Conservation (phyloP, 2,797 vertebrate genomes). For the Microcaecilia unicolor region DNA sequence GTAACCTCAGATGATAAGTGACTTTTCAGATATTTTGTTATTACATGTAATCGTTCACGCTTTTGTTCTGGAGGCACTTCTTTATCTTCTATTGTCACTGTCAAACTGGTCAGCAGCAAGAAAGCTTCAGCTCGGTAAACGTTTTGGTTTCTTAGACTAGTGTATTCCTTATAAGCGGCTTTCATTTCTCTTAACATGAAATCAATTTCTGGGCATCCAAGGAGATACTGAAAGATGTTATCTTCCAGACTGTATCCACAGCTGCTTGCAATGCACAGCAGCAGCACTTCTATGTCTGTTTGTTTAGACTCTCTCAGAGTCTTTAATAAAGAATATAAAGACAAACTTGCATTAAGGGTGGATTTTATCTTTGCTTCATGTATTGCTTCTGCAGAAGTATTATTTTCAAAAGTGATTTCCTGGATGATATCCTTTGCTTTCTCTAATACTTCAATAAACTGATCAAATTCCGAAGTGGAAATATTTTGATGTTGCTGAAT, state of each 20-base stretch:
- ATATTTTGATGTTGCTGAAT: accelerated
- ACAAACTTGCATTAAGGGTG: background rate
- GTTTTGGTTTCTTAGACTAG: constrained; percentile 21
- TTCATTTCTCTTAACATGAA: constrained; percentile 28
- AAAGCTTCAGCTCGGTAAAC: constrained; percentile 28
- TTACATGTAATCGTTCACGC: constrained; percentile 13
- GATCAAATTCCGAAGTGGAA: constrained; percentile 1
- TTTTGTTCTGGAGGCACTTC: constrained; percentile 22
- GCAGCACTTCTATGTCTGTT: constrained; percentile 20
- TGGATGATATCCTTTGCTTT: constrained; percentile 2
- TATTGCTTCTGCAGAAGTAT: background rate
- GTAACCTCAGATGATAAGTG: constrained; percentile 13
- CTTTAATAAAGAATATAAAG: constrained; percentile 21
- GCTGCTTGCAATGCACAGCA: constrained; percentile 24
- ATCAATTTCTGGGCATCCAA: constrained; percentile 29
- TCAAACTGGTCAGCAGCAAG: constrained; percentile 30
- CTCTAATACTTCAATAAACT: constrained; percentile 17
- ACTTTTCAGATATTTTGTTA: constrained; percentile 11
- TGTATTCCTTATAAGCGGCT: constrained; percentile 1
- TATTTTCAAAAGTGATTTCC: background rate
- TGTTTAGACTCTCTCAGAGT: constrained; percentile 7
- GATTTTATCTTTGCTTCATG: constrained; percentile 14
- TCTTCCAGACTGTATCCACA: constrained; percentile 21
- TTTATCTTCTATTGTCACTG: background rate
- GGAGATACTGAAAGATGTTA: constrained; percentile 24